Base-by-base conservation (phyloP, 2,888 invertebrate genomes). In the Tenthredo scrophulariae region DNA sequence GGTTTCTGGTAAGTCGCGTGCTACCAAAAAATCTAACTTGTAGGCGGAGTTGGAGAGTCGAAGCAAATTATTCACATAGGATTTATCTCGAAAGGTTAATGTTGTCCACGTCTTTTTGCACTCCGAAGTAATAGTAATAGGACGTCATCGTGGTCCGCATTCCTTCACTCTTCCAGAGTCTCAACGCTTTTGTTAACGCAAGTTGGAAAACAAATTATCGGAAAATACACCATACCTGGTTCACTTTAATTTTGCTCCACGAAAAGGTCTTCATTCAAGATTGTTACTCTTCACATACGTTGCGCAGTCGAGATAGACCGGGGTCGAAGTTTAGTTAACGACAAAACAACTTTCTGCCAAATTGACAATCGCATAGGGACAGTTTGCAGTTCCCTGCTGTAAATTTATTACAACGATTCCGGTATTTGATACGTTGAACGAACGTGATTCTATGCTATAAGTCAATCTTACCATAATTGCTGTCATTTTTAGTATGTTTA, bases 201-300 rank as follows among this genome's bases (percentile, higher is more conserved):
- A 40, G 22, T 43, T 43, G 74, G 43, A 74, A 74, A 74, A 40
- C 40, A 46, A 74, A 74, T 74, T 74, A 43, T 40, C 10, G 43
- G 43, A 74, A 74, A 74, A 40, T 13, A 74, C 22, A 18, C 15
- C 1, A 40, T 74, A 22, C n/a, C 43, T 40, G 43, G 22, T 74
- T 22, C 22, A 43, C 4, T 74, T 74, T 9, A 74, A 74, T 74
- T 74, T 43, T 74, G 13, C 43, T 13, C 40, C 74, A 13, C 29
- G 74, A 22, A 3, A 43, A 43, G 26, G 29, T 33, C 33, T 26
- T 18, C 33, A 67, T 67, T 67, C 67, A 26, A 18, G 13, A 67
- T 33, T 67, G 67, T 33, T 33, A 26, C 29, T 33, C 33, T 67
- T 67, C 33, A 15, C 29, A 18, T 67, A 22, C 26, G 46, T 46